A percentile compares a stretch with the other conserved stretches of the same genome.
phyloP scores from a whole-genome alignment of 2,797 vertebrate genomes.

The Catharus ustulatus region DNA sequence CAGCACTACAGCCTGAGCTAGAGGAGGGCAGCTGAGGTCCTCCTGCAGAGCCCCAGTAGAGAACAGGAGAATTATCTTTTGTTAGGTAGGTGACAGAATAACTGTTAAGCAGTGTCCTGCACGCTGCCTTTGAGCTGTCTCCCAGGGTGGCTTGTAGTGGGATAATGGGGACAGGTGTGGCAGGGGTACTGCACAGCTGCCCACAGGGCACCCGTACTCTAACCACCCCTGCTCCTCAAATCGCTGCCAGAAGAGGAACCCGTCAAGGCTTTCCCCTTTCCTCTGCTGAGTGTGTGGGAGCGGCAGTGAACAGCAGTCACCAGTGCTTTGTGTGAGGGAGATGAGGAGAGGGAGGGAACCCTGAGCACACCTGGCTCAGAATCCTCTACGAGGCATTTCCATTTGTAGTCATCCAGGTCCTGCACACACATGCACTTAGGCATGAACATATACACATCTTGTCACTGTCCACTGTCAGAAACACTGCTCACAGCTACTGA shows the following conservation, averaged over 20 bases:
- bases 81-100: neutral
- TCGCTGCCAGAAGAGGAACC: neutral
- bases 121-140: neutral
- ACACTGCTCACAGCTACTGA: neutral
- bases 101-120: neutral
- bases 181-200: neutral
- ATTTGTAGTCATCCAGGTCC: accelerated
- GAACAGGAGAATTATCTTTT: neutral
- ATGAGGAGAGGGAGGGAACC: accelerated
- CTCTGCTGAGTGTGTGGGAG: neutral
- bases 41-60: neutral
- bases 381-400: neutral
- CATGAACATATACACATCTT: neutral
- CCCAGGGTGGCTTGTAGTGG: too few relatives aligned
- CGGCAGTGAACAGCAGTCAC: neutral
- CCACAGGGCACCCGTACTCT: accelerated
- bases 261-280: neutral
- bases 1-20: neutral
- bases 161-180: accelerated
- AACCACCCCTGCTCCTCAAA: neutral
- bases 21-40: neutral
- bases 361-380: neutral
- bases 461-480: neutral
- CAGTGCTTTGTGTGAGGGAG: accelerated
- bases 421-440: neutral